A percentile compares a stretch with the other conserved stretches of the same genome.
Evolutionary conservation across 2,113 vertebrate genomes (phyloP).

Genomic region (Neolamprologus modestus): DNA sequence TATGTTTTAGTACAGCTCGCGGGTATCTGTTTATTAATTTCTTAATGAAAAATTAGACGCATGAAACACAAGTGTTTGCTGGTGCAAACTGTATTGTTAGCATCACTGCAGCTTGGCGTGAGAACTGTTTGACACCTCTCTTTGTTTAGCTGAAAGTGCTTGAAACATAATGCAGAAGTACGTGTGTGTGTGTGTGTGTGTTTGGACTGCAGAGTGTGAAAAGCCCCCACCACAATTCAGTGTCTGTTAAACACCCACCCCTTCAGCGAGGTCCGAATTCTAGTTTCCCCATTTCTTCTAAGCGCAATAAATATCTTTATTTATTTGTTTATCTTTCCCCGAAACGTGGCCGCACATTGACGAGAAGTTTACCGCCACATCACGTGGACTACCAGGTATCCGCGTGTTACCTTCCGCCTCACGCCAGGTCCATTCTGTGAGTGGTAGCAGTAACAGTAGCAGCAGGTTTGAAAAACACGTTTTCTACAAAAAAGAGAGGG

Average conservation of each 20-base stretch:
- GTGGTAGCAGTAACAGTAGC: neutral
- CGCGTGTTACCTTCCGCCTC: neutral
- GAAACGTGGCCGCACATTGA: neutral
- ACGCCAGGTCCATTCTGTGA: neutral
- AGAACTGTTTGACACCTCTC: constrained; percentile 42
- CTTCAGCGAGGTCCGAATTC: neutral
- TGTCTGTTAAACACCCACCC: neutral
- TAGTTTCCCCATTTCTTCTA: neutral
- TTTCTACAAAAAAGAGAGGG: neutral
- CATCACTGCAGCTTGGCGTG: neutral
- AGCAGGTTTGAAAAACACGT: neutral
- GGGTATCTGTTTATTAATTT: neutral
- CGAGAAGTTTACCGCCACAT: neutral
- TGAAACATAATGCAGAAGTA: neutral
- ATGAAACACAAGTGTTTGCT: neutral
- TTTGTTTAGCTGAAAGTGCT: neutral
- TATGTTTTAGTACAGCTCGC: fast-evolving
- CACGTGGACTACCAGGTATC: neutral
- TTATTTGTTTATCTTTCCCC: neutral
- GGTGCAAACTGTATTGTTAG: neutral
- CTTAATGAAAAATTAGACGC: neutral
- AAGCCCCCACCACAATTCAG: neutral
- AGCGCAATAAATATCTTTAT: neutral
- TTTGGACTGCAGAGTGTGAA: constrained; percentile 8
- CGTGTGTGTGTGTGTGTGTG: neutral